Conservation (phyloP, 1,140 invertebrate species). For the Macrobrachium nipponense region DNA sequence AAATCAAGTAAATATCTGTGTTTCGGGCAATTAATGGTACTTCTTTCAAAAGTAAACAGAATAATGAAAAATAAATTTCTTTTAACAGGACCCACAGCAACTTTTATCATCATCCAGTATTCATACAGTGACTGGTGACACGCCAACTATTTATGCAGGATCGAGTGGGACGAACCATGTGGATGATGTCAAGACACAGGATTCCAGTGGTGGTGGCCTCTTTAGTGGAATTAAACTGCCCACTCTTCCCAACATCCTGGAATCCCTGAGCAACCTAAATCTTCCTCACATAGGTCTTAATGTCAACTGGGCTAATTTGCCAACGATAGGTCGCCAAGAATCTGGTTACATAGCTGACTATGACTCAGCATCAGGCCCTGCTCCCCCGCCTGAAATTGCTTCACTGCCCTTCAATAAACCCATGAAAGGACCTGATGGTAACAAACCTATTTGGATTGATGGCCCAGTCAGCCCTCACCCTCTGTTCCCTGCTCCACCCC, state of each 20-base stretch:
- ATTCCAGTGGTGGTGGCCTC: background rate
- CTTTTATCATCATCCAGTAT: slow-evolving; percentile 1
- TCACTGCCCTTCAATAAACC: slow-evolving; percentile 3
- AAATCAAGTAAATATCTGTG: too few relatives aligned
- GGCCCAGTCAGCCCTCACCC: slow-evolving; percentile 38
- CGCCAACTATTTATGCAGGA: slow-evolving; percentile 64
- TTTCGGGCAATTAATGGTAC: background rate
- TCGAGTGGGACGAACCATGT: background rate
- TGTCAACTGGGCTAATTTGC: slow-evolving; percentile 46
- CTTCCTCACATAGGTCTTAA: slow-evolving; percentile 56
- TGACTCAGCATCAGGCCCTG: background rate
- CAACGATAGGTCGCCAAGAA: slow-evolving; percentile 30
- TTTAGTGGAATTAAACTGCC: slow-evolving; percentile 29
- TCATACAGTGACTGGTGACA: slow-evolving; percentile 60
- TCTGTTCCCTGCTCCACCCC: slow-evolving; percentile 14
- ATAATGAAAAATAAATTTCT: too few relatives aligned
- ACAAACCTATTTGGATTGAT: slow-evolving; percentile 41
- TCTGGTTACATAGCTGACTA: background rate
- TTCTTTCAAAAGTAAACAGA: background rate
- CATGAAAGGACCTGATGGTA: slow-evolving; percentile 38
- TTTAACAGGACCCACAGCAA: background rate
- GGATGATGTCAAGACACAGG: background rate
- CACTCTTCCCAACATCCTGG: slow-evolving; percentile 43
- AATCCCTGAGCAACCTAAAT: slow-evolving; percentile 30
- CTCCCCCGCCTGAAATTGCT: background rate